phyloP scores from a whole-genome alignment of 2,888 invertebrate species.

The Macropis europaea region DNA sequence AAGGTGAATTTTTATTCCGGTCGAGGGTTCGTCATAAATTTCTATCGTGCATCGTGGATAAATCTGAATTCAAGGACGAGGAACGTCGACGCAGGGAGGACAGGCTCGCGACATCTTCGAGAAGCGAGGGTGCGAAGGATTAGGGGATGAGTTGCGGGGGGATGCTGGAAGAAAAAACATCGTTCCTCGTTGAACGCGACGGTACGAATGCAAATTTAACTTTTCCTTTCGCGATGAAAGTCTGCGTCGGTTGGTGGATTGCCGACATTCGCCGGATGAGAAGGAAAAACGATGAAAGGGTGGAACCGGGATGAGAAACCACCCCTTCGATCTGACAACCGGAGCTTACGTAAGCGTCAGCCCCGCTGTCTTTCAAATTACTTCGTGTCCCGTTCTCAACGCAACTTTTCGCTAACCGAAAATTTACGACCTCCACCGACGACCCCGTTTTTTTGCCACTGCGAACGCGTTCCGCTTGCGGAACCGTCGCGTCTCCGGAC shows the following conservation, averaged over 20 bases:
- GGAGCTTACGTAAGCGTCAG: constrained; percentile 58
- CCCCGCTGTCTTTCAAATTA: constrained; percentile 60
- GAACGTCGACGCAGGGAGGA: constrained; percentile 11
- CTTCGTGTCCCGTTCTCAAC: constrained; percentile 45
- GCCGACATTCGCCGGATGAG: constrained; percentile 36
- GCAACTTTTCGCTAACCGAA: constrained; percentile 28
- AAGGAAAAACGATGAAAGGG: background rate
- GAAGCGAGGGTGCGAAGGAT: background rate
- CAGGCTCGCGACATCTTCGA: constrained; percentile 5
- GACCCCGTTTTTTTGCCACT: constrained; percentile 35
- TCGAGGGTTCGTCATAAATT: constrained; percentile 52
- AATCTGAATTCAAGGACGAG: constrained; percentile 55
- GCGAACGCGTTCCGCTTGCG: constrained; percentile 15
- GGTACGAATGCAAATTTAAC: constrained; percentile 64
- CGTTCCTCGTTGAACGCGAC: constrained; percentile 12
- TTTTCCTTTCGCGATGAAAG: constrained; percentile 62
- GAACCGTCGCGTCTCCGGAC: too few species aligned
- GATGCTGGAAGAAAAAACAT: constrained; percentile 9
- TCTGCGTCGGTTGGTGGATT: constrained; percentile 29
- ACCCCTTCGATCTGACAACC: constrained; percentile 52
- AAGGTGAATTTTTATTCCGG: constrained; percentile 52
- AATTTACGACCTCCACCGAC: constrained; percentile 52
- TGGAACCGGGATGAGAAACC: constrained; percentile 20
- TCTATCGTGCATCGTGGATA: constrained; percentile 45
- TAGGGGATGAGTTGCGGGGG: background rate